Percentiles rank a stretch among this genome's conserved stretches.
These are phyloP conservation scores for Sternarchorhynchus goeldii DNA, from an alignment of 2,797 vertebrate species.

Conservation along the genomic window DNA sequence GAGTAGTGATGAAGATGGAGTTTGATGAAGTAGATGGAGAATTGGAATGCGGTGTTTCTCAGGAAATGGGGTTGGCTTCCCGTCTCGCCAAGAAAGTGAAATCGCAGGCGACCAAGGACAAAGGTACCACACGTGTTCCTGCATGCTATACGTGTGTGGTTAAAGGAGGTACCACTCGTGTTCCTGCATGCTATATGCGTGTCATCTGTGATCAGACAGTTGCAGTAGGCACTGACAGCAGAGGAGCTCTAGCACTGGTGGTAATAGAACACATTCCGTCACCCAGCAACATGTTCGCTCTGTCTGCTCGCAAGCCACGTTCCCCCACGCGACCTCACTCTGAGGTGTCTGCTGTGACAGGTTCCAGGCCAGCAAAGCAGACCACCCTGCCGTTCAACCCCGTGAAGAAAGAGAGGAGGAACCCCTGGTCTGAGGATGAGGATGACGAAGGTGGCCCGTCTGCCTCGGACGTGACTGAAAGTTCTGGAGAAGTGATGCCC, in stretches of 20 bases:
- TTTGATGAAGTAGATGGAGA: conserved; percentile 75
- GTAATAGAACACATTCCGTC: too few relatives aligned
- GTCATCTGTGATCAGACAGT: too few relatives aligned
- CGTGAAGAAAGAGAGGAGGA: conserved; percentile 73
- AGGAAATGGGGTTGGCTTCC: conserved; percentile 64
- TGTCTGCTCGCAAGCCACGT: too few relatives aligned
- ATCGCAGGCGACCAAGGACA: conserved; percentile 64
- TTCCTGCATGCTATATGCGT: neutral
- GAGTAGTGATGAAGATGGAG: conserved; percentile 77
- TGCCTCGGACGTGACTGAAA: conserved; percentile 56
- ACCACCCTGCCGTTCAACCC: conserved; percentile 86
- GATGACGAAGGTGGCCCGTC: conserved; percentile 53
- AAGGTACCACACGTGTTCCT: conserved; percentile 57
- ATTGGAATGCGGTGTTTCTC: conserved; percentile 41
- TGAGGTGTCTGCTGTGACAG: conserved; percentile 51
- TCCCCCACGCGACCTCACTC: neutral
- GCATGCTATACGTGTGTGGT: neutral
- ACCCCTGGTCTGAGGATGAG: conserved; percentile 74
- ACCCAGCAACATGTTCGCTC: too few relatives aligned
- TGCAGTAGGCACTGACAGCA: too few relatives aligned
- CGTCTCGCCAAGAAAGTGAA: conserved; percentile 79
- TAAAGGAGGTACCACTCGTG: too few relatives aligned
- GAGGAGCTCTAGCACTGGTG: too few relatives aligned
- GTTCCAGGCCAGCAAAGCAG: conserved; percentile 78
- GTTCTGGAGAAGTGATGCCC: conserved; percentile 63